Evolutionary conservation across 37 sponge, comb jelly and placozoan species (phyloP).

Genomic region (Axinella damicornis): DNA sequence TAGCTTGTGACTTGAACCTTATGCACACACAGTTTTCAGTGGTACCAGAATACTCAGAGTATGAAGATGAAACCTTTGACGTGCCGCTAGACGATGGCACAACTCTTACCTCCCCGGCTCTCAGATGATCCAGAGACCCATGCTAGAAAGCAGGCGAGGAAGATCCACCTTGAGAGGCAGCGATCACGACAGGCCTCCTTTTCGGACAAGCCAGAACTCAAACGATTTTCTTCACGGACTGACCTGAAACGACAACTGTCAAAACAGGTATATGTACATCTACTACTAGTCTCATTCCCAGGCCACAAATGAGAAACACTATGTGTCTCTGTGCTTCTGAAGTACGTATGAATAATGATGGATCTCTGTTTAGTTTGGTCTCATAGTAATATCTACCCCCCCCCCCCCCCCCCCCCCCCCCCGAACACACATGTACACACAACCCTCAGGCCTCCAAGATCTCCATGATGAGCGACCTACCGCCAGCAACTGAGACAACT

Average conservation of each 20-base stretch:
- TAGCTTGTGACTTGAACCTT: too few species aligned
- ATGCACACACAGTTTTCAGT: too few species aligned
- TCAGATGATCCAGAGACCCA: slow-evolving; percentile 10
- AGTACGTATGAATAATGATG: not conserved
- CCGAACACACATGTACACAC: too few species aligned
- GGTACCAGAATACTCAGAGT: slow-evolving; percentile 21
- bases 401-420: too few species aligned
- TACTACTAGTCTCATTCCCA: not conserved
- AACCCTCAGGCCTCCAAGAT: slow-evolving; percentile 10
- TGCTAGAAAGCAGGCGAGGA: not conserved
- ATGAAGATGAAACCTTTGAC: slow-evolving; percentile 12
- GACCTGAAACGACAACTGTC: slow-evolving; percentile 56
- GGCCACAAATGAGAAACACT: not conserved
- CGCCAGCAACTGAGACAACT: slow-evolving; percentile 18
- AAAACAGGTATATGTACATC: slow-evolving; percentile 9
- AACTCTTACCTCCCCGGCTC: not conserved
- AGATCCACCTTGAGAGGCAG: slow-evolving; percentile 4
- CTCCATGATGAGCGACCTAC: not conserved
- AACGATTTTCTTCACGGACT: slow-evolving; percentile 6
- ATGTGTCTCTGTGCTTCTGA: not conserved
- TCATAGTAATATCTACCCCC: too few species aligned
- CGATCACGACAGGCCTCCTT: not conserved
- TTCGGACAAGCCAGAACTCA: slow-evolving; percentile 2
- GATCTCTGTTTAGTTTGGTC: too few species aligned
- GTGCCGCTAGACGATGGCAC: not conserved